phyloP scores from a whole-genome alignment of 2,888 invertebrate genomes.

The Eutolmus rufibarbis region DNA sequence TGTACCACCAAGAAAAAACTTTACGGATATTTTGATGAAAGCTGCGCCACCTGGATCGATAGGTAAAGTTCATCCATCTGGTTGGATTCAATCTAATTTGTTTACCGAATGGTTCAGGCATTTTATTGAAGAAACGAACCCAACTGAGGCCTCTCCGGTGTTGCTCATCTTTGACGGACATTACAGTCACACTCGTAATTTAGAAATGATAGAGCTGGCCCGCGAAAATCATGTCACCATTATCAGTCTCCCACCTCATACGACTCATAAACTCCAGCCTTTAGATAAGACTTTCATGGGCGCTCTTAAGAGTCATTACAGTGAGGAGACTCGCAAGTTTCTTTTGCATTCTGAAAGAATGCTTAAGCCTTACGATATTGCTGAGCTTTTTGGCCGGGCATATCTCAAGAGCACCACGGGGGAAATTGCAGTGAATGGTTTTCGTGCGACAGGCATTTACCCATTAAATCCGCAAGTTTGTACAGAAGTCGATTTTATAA shows the following conservation, averaged over 20 bases:
- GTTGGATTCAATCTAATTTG: slow-evolving; percentile 54
- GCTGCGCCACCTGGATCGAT: slow-evolving; percentile 54
- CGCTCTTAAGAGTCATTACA: slow-evolving; percentile 46
- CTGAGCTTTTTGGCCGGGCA: neutral
- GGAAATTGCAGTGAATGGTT: slow-evolving; percentile 45
- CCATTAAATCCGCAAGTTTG: neutral
- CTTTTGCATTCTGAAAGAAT: too few relatives aligned
- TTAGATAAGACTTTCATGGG: slow-evolving; percentile 47
- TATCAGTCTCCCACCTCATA: slow-evolving; percentile 46
- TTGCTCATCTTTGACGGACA: slow-evolving; percentile 52
- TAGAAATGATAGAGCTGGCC: slow-evolving; percentile 46
- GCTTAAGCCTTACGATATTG: too few relatives aligned
- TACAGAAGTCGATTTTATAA: too few relatives aligned
- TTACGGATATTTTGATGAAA: slow-evolving; percentile 51
- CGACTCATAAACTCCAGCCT: slow-evolving; percentile 42
- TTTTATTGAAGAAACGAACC: slow-evolving; percentile 51
- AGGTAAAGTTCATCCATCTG: slow-evolving; percentile 51
- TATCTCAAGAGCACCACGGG: slow-evolving; percentile 40
- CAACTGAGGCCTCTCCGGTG: slow-evolving; percentile 48
- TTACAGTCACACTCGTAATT: slow-evolving; percentile 51
- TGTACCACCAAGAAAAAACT: slow-evolving; percentile 54
- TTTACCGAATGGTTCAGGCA: slow-evolving; percentile 54
- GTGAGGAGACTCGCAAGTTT: slow-evolving; percentile 42
- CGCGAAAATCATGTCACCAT: slow-evolving; percentile 42
- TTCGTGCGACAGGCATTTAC: slow-evolving; percentile 45